Evolutionary conservation across 2,797 vertebrate genomes (phyloP), one percentile per base, ranked within the genome.

Genomic region (Phylloscopus collybita): DNA sequence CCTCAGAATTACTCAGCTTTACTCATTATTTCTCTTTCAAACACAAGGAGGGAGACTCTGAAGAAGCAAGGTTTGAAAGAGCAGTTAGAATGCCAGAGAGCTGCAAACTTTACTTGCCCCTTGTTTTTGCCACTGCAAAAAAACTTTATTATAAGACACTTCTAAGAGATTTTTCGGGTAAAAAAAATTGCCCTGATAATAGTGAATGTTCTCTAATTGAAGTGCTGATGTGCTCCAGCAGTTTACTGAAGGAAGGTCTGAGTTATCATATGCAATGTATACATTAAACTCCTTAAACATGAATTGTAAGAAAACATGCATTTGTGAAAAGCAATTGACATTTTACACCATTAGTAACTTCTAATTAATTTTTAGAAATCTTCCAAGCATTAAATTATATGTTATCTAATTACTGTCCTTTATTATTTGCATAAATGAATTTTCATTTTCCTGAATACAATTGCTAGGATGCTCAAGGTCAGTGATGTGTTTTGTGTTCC

Each of bases 321-420:
- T 80, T 69, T 76, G 12, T 81, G 44, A 86, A 92, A 94, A 95
- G 66, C 49, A 92, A 78, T 86, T 72, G 32, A 74, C 20, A 80
- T 80, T 80, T 90, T 90, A 38, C 73, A 82, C 72, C 57, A 60
- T 72, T 53, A 96, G 65, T 57, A 70, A 80, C n/a, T 84, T 84
- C 64, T 91, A 89, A 88, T 92, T 90, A 95, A 90, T 91, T 85
- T 92, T 96, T 89, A 85, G 66, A 95, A 83, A 71, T 86, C 94
- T 95, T 92, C 49, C 87, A 76, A 95, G 86, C 64, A 88, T 71
- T 90, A 90, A 83, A 91, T 80, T 86, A 57, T 40, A 16, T 83
- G 93, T 96, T 70, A 66, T 89, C 69, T 75, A 95, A 92, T 93
- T 90, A 88, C 18, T 89, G 45, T 80, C 45, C 57, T 82, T 90